Evolutionary conservation across 2,113 vertebrate genomes (phyloP), one percentile per base, ranked within the genome.

Genomic region (Callopanchax toddi): DNA sequence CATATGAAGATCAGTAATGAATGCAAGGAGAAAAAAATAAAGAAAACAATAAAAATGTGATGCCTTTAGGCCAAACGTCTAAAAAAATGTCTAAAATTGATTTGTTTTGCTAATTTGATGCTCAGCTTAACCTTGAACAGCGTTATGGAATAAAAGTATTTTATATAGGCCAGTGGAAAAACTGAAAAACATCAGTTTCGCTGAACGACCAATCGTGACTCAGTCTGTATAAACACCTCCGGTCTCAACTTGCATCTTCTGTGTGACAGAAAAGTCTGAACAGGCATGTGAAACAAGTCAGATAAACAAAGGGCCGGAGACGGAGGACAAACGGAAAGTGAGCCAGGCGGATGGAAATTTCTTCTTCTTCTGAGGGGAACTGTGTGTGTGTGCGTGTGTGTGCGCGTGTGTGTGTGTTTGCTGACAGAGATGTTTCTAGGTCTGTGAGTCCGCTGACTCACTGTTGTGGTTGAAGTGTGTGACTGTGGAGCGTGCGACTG

Each of bases 381-480:
- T 52, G 17, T 52, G 50, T 68, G 48, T 69, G 69, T 32, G 29
- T 32, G 29, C 9, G 29, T 23, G 43, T 45, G 60, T 59, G 54
- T 68, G 56, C 29, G 9, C 6, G 25, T 51, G 26, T 52, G 26
- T 52, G 50, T 68, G 48, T 69, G 69, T 79, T 75, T 86, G 82
- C 82, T 80, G 74, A 83, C 71, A 51, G 73, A 62, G 67, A 60
- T 56, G 76, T 79, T 71, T 72, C 62, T 67, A 36, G 55, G 52
- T 8, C 58, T 73, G 54, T 5, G 61, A 70, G 76, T 79, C 48
- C n/a, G 80, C 85, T 89, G 85, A 87, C 76, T 87, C 85, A 86
- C 79, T 81, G 81, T 78, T 76, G 78, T 71, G 75, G 70, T 60
- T 74, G 53, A 63, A 63, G 77, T 74, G 53, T 71, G 50, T 63